Evolutionary conservation across 2,113 vertebrate species (phyloP), one percentile per base, ranked within the genome.

Genomic region (Melanerpes aurifrons): DNA sequence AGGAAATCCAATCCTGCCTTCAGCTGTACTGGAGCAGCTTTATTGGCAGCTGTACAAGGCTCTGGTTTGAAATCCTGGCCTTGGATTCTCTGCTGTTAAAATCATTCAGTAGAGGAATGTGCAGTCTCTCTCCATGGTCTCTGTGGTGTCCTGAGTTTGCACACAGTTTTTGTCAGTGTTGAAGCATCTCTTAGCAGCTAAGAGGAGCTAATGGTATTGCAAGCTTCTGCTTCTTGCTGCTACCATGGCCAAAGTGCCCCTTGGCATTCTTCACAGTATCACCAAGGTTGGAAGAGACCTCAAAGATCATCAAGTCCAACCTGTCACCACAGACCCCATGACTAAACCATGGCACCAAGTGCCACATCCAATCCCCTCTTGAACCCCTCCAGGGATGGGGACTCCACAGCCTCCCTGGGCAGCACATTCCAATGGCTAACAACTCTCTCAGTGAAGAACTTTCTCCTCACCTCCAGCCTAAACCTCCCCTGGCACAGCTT

Each of bases 11-110:
- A 73, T 19, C 24, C 20, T 28, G 3, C 76, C 40, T 16, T 92
- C 21, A 54, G 11, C 43, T 80, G 24, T 64, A 19, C 16, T 77
- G 29, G 50, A 66, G 15, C 31, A 71, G 18, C 77, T 82, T 91
- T 80, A 83, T 12, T 71, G 26, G 21, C 29, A 81, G 47, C 32
- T 86, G 48, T 80, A 86, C 91, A 48, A 70, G 64, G 16, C 43
- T 89, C 19, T 50, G 29, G 0, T 70, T 86, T 93, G 29, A 90
- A 90, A 82, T 78, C 15, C 15, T 57, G 35, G 12, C 28, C 35
- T 92, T 53, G 77, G 56, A 48, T 83, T 71, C 10, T 78, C 11
- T 81, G 37, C 84, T 75, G 40, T 75, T 94, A 82, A 93, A 92
- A 48, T 77, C 4, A 67, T 40, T 86, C 11, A 37, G 26, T 35